Evolutionary conservation across 2,888 invertebrate species (phyloP).

Genomic region (Agapostemon virescens): DNA sequence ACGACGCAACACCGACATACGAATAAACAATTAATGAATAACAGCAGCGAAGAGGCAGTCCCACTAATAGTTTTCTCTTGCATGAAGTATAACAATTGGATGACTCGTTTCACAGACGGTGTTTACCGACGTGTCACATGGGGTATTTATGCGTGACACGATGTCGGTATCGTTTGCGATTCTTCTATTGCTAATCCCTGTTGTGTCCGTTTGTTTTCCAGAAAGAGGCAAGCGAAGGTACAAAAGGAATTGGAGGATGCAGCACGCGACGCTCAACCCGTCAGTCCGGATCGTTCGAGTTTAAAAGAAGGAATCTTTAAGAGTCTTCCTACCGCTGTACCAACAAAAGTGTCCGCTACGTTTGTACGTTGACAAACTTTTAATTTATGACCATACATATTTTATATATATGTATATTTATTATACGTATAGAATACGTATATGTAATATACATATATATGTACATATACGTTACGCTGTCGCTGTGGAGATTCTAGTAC

Average conservation of each 20-base stretch:
- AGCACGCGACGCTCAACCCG: constrained; percentile 86
- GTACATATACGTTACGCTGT: constrained; percentile 27
- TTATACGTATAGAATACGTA: no score
- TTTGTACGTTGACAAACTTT: constrained; percentile 85
- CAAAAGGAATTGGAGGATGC: constrained; percentile 96
- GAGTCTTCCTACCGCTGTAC: constrained; percentile 81
- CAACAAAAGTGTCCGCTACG: constrained; percentile 86
- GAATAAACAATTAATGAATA: constrained; percentile 17
- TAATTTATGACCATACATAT: constrained; percentile 60
- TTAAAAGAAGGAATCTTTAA: constrained; percentile 80
- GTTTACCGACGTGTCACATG: constrained; percentile 17
- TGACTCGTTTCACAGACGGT: constrained; percentile 28
- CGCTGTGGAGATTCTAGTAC: constrained; percentile 41
- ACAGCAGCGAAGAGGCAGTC: constrained; percentile 22
- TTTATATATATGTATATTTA: constrained; percentile 19
- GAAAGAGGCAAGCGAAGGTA: constrained; percentile 93
- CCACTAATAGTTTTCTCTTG: constrained; percentile 46
- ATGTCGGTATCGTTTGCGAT: neutral
- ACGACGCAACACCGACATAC: constrained; percentile 3
- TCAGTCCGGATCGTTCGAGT: constrained; percentile 81
- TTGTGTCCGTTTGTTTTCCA: constrained; percentile 79
- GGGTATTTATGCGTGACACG: constrained; percentile 16
- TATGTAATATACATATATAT: neutral
- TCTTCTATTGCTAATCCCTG: neutral
- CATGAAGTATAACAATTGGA: constrained; percentile 52